Evolutionary conservation across 1,140 invertebrate genomes (phyloP).

Genomic region (Eubasilissa regina): DNA sequence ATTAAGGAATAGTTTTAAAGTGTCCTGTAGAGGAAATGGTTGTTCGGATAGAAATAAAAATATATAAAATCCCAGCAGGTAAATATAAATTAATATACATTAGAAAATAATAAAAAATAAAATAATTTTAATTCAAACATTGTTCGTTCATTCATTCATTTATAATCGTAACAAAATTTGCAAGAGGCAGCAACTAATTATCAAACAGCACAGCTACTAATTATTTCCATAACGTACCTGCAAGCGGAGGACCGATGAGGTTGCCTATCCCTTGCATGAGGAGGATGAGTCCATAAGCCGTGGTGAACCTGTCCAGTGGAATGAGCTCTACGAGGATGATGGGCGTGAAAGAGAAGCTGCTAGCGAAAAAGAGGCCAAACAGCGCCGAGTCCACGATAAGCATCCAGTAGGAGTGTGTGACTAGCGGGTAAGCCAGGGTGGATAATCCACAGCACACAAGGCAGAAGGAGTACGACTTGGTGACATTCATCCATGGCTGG

Average conservation of each 20-base stretch:
- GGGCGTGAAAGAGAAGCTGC: slow-evolving; percentile 90
- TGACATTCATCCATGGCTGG: slow-evolving; percentile 87
- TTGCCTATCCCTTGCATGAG: slow-evolving; percentile 87
- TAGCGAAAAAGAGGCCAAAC: slow-evolving; percentile 90
- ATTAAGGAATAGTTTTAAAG: no score
- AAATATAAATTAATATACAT: no score
- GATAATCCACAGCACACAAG: slow-evolving; percentile 83
- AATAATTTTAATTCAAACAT: no score
- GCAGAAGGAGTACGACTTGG: slow-evolving; percentile 85
- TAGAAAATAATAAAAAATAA: no score
- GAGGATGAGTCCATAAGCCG: slow-evolving; percentile 90
- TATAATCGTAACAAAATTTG: no score
- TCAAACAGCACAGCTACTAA: no score
- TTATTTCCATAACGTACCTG: slow-evolving; percentile 65
- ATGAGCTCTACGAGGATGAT: slow-evolving; percentile 88
- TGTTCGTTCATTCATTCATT: no score
- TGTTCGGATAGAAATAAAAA: no score
- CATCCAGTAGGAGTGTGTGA: slow-evolving; percentile 75
- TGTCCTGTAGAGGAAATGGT: no score
- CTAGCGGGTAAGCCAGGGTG: slow-evolving; percentile 81
- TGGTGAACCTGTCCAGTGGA: slow-evolving; percentile 84
- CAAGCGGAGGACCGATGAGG: slow-evolving; percentile 77
- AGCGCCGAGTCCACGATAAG: slow-evolving; percentile 75
- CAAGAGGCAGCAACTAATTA: no score
- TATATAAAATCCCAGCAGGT: no score